Percentiles rank a stretch among this genome's conserved stretches.
phyloP scores from a whole-genome alignment of 2,797 vertebrate species.

The Synaphobranchus kaupii region DNA sequence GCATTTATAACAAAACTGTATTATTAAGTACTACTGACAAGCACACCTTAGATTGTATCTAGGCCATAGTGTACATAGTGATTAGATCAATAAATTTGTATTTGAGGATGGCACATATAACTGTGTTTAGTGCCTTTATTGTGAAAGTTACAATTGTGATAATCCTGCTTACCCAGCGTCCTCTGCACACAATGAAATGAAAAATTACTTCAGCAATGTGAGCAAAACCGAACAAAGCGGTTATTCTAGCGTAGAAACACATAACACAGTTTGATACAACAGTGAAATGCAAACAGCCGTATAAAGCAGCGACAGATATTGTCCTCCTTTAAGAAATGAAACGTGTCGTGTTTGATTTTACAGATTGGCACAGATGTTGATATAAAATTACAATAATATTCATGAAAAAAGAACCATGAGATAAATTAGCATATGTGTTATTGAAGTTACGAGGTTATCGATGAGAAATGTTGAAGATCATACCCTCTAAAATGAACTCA shows the following conservation, averaged over 20 bases:
- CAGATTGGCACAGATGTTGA: background rate
- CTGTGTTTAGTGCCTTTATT: background rate
- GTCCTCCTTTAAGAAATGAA: background rate
- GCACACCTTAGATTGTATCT: background rate
- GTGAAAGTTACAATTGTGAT: background rate
- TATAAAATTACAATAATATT: constrained; percentile 10
- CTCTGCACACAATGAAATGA: background rate
- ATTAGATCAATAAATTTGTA: background rate
- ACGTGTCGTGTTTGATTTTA: background rate
- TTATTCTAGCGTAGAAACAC: too few relatives aligned
- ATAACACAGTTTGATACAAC: too few relatives aligned
- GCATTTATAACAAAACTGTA: background rate
- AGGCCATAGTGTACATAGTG: background rate
- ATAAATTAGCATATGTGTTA: background rate
- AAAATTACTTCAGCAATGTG: background rate
- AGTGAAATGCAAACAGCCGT: too few relatives aligned
- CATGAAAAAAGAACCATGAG: background rate
- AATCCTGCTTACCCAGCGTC: background rate
- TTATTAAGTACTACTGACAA: background rate
- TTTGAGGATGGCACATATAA: background rate
- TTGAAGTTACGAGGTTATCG: background rate
- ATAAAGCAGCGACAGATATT: background rate
- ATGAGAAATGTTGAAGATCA: background rate
- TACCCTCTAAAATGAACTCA: background rate
- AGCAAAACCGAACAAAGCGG: too few relatives aligned